Evolutionary conservation across 1,140 invertebrate species (phyloP).

Genomic region (Drosophila yakuba): DNA sequence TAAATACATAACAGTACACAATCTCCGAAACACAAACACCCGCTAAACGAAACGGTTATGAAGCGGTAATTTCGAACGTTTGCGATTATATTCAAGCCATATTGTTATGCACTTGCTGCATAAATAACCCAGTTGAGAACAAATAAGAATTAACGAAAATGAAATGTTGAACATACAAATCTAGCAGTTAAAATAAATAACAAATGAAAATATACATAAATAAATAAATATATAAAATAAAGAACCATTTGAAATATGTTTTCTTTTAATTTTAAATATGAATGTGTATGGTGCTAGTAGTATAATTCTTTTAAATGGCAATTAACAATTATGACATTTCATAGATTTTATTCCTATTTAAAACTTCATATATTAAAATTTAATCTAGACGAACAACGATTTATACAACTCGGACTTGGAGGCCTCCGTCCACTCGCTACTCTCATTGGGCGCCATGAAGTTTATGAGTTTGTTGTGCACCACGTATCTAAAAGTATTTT

Average conservation of each 20-base stretch:
- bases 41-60: conserved; percentile 53
- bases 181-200: conserved; percentile 70
- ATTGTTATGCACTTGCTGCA: conserved; percentile 78
- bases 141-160: conserved; percentile 67
- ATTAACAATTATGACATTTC: not conserved
- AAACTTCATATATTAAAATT: conserved; percentile 2
- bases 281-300: not conserved
- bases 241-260: conserved; percentile 19
- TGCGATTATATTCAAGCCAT: conserved; percentile 79
- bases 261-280: not conserved
- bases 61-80: conserved; percentile 46
- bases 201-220: conserved; percentile 61
- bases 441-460: conserved; percentile 94
- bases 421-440: conserved; percentile 90
- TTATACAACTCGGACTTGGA: conserved; percentile 92
- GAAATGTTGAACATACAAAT: conserved; percentile 81
- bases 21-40: conserved; percentile 38
- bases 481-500: conserved; percentile 87
- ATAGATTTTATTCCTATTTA: not conserved
- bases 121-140: conserved; percentile 72
- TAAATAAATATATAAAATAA: conserved; percentile 58
- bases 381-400: conserved; percentile 91
- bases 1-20: conserved; percentile 48
- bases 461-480: conserved; percentile 96
- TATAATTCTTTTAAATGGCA: not conserved